Conservation (phyloP, 2,888 invertebrate species). For the Zygogramma bicolorata region DNA sequence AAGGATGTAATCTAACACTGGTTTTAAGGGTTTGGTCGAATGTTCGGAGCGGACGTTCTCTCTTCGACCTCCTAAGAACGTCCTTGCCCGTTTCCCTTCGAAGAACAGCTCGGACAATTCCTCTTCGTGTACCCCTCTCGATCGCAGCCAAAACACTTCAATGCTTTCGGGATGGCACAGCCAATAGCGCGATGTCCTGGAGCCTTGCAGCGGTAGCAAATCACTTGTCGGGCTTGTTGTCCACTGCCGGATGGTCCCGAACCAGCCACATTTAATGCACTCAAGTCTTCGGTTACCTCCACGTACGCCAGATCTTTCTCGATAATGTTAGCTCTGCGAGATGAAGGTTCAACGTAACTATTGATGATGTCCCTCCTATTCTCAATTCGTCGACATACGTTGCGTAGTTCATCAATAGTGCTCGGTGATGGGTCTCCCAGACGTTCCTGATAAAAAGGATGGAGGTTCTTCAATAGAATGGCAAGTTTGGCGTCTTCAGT, state of each 20-base stretch:
- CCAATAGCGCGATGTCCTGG: conserved; percentile 11
- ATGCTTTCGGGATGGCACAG: conserved; percentile 18
- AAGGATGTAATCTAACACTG: conserved; percentile 29
- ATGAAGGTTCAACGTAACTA: neutral
- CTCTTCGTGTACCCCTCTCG: too few relatives aligned
- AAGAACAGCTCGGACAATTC: conserved; percentile 31
- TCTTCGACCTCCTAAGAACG: conserved; percentile 16
- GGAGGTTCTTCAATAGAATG: neutral
- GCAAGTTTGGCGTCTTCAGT: neutral
- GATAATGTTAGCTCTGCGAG: neutral
- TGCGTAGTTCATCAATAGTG: neutral
- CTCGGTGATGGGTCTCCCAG: neutral
- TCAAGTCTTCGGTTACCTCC: neutral
- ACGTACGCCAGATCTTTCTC: conserved; percentile 7
- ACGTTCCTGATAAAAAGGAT: neutral
- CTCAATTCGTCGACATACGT: neutral
- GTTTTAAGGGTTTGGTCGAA: neutral
- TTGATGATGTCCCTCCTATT: neutral
- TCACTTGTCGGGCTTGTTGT: neutral
- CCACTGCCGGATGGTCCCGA: neutral
- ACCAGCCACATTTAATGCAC: neutral
- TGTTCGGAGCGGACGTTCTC: neutral
- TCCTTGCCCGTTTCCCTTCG: conserved; percentile 34
- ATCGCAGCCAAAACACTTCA: conserved; percentile 12
- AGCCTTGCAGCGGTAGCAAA: neutral